Evolutionary conservation across 2,113 vertebrate genomes (phyloP), one percentile per base, ranked within the genome.

Genomic region (Xenopus laevis): DNA sequence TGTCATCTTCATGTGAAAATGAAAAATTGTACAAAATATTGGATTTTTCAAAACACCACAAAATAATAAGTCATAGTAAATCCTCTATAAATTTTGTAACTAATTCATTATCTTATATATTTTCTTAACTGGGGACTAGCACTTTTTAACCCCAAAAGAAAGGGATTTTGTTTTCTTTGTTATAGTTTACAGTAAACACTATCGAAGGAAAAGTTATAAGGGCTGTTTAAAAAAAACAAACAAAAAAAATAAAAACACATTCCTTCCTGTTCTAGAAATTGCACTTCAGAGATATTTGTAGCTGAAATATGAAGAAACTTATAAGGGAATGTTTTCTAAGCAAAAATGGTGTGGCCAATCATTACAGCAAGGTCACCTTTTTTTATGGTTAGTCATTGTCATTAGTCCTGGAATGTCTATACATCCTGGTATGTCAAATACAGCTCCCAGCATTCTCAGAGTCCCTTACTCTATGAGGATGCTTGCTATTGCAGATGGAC

Each of bases 121-220:
- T 50, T 50, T 50, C 12, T 4, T 27, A 7, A 10, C 15, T 50
- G 47, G 47, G 15, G 47, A 16, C 11, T 1, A 5, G 15, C 16
- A n/a, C 6, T n/a, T n/a, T n/a, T n/a, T 8, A 55, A 5, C 17
- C 15, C 17, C 15, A 8, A 55, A 17, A 55, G 18, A 60, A 23
- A 10, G 58, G 10, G 10, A 23, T 60, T 12, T 27, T 27, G 1
- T 60, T 21, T 60, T 60, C n/a, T 90, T 59, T 59, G 87, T 91
- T 87, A 89, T 88, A 87, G 89, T 92, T 92, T 90, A 90, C 89
- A 90, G 83, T 89, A 89, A 89, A 86, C 86, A 86, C 78, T 85
- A 86, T 74, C 89, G 88, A 91, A 90, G 89, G 87, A 91, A 92
- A 87, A 87, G 89, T 90, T 88, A 87, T 88, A 92, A 92, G 91